Percentiles rank a stretch among this genome's conserved stretches.
Conservation (phyloP, 2,113 vertebrate species). For the Malurus elegans region DNA sequence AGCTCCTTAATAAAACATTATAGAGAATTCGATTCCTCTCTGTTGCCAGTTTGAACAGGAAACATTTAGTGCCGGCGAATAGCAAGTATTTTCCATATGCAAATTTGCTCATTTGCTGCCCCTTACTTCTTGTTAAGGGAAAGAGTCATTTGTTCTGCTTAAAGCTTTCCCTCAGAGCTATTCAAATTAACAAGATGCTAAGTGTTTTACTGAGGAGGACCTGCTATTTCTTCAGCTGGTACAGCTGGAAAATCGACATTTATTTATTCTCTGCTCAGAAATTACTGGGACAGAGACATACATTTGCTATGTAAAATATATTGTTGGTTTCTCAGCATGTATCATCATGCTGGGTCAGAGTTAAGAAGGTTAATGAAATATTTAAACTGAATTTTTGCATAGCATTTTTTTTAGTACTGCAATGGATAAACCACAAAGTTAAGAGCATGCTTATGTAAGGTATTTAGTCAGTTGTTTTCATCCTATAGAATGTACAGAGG, state of each 20-base stretch:
- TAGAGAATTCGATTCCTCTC: not conserved
- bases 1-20: not conserved
- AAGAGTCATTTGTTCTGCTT: conserved; percentile 27
- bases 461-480: not conserved
- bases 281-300: not conserved
- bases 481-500: not conserved
- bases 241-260: conserved; percentile 42
- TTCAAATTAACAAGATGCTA: conserved; percentile 35
- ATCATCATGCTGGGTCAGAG: not conserved
- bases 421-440: not conserved
- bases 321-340: not conserved
- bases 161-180: conserved; percentile 10
- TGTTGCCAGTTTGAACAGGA: not conserved
- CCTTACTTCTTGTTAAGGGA: not conserved
- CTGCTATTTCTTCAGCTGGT: conserved; percentile 43
- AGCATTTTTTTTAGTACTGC: not conserved
- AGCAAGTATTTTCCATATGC: conserved; percentile 12
- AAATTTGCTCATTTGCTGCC: conserved; percentile 29
- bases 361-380: conserved; percentile 39
- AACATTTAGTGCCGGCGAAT: not conserved
- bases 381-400: not conserved
- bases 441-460: not conserved
- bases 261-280: not conserved
- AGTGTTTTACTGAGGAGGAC: conserved; percentile 23
- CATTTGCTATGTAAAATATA: conserved; percentile 26